Percentiles rank a stretch among this genome's conserved stretches.
Evolutionary conservation across 2,113 vertebrate species (phyloP).

Genomic region (Mormyrus lacerda): DNA sequence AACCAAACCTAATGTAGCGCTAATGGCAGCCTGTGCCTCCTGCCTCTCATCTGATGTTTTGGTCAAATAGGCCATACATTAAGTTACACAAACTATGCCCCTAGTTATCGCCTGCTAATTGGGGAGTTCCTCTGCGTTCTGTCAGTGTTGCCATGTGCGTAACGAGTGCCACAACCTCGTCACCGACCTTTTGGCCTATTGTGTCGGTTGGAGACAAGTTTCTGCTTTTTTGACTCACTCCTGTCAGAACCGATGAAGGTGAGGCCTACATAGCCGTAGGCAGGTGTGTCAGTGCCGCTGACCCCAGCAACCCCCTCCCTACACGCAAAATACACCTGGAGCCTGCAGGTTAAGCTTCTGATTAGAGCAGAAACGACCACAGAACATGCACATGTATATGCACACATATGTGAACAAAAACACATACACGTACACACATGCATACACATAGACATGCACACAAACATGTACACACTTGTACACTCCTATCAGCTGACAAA

Average conservation of each 20-base stretch:
- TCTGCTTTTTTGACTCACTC: conserved; percentile 37
- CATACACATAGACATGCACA: too few relatives aligned
- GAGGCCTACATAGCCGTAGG: conserved; percentile 38
- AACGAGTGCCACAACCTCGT: conserved; percentile 32
- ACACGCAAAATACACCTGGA: conserved; percentile 47
- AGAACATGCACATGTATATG: conserved; percentile 35
- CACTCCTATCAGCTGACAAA: too few relatives aligned
- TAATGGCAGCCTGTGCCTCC: background rate
- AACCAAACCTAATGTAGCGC: background rate
- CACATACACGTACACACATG: background rate
- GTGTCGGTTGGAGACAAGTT: conserved; percentile 38
- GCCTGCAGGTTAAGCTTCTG: conserved; percentile 57
- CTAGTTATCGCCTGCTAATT: background rate
- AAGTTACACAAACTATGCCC: background rate
- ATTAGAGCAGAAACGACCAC: conserved; percentile 48
- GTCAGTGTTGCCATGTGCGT: conserved; percentile 20
- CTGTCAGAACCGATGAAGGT: conserved; percentile 55
- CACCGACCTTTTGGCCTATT: conserved; percentile 38
- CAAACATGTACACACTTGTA: too few relatives aligned
- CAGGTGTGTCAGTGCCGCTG: conserved; percentile 46
- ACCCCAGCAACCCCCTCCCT: conserved; percentile 38
- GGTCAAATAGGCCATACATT: background rate
- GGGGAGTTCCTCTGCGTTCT: conserved; percentile 7
- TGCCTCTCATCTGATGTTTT: background rate
- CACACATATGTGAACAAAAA: background rate